Conservation (phyloP, 53 echinoderm and acorn worm genomes). For the Patiria pectinifera region DNA sequence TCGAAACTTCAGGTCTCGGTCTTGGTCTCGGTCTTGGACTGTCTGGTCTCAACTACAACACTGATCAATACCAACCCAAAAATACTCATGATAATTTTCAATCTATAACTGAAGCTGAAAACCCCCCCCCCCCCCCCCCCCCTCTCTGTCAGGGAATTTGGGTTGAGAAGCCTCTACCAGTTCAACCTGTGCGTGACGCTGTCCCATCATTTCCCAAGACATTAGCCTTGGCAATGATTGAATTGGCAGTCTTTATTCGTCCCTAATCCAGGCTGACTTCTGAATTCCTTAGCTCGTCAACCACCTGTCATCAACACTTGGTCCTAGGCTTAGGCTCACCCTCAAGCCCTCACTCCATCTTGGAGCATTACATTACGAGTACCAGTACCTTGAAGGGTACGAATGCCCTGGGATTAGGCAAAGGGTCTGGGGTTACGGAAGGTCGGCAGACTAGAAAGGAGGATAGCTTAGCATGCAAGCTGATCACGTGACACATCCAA, state of each 20-base stretch:
- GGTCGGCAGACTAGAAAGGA: not conserved
- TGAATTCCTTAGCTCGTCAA: not conserved
- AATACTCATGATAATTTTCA: too few relatives aligned
- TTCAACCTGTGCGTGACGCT: not conserved
- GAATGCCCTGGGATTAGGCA: not conserved
- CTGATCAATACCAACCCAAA: too few relatives aligned
- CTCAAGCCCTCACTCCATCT: conserved; percentile 24
- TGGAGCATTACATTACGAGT: not conserved
- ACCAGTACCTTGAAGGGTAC: not conserved
- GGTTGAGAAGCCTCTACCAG: not conserved
- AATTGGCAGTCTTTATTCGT: not conserved
- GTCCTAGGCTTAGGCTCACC: not conserved
- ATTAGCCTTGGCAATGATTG: conserved; percentile 10
- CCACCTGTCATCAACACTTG: conserved; percentile 46
- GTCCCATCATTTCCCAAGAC: not conserved
- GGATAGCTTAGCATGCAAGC: not conserved
- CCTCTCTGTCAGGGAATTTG: too few relatives aligned
- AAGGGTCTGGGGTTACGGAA: too few relatives aligned
- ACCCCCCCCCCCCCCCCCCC: too few relatives aligned
- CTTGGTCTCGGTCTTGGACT: too few relatives aligned
- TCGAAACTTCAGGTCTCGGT: too few relatives aligned
- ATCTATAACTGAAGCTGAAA: too few relatives aligned
- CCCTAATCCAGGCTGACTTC: not conserved
- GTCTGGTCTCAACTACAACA: too few relatives aligned
- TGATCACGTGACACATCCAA: not conserved